Percentiles rank a stretch among this genome's conserved stretches.
Conservation (phyloP, 2,113 vertebrate species). For the Tenebrosternarchus preto region DNA sequence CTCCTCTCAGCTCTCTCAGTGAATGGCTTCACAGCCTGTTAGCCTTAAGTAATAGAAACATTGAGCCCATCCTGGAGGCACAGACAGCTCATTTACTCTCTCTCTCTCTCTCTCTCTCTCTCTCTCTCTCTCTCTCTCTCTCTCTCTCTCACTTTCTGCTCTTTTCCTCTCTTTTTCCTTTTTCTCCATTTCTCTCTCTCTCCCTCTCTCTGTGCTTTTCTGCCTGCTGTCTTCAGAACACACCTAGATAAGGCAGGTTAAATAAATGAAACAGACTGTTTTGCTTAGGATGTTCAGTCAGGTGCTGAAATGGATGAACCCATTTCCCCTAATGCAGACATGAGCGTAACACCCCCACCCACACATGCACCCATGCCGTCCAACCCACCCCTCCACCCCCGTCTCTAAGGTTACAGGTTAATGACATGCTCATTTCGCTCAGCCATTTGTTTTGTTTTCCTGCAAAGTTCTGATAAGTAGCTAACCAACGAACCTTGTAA, state of each 20-base stretch:
- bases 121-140: slow-evolving; percentile 39
- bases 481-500: slow-evolving; percentile 88
- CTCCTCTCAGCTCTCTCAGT: slow-evolving; percentile 87
- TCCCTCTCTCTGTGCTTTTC: slow-evolving; percentile 28
- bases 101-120: slow-evolving; percentile 70
- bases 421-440: slow-evolving; percentile 99
- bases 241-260: slow-evolving; percentile 91
- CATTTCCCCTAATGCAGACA: slow-evolving; percentile 98
- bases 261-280: slow-evolving; percentile 94
- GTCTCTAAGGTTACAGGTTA: slow-evolving; percentile 99
- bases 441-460: slow-evolving; percentile 99
- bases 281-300: slow-evolving; percentile 90
- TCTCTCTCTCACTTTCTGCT: slow-evolving; percentile 10
- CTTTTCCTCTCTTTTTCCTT: slow-evolving; percentile 66
- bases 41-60: slow-evolving; percentile 99
- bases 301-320: slow-evolving; percentile 95
- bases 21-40: slow-evolving; percentile 98
- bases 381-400: slow-evolving; percentile 71
- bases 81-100: slow-evolving; percentile 98
- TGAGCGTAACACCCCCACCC: slow-evolving; percentile 86
- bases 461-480: slow-evolving; percentile 99
- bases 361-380: slow-evolving; percentile 17
- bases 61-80: slow-evolving; percentile 92
- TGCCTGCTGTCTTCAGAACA: slow-evolving; percentile 76
- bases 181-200: slow-evolving; percentile 64